Conservation (phyloP, 1,140 invertebrate genomes). For the Arion vulgaris region DNA sequence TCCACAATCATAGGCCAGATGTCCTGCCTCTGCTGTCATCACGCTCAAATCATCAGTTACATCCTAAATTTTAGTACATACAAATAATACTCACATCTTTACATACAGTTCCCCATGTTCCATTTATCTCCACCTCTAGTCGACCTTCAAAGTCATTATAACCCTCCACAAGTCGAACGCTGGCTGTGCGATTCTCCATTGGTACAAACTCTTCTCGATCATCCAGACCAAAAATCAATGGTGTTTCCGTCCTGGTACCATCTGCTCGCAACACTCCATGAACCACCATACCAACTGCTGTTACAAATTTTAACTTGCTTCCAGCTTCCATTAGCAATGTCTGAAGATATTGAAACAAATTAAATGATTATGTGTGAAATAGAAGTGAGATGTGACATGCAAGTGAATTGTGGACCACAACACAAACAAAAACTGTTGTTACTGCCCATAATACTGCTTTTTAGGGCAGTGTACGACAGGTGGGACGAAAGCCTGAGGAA, state of each 20-base stretch:
- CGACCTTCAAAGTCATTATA: constrained; percentile 70
- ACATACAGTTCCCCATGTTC: constrained; percentile 95
- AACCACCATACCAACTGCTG: constrained; percentile 96
- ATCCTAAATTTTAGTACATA: too few species aligned
- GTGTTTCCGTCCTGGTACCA: constrained; percentile 48
- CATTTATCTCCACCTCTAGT: constrained; percentile 81
- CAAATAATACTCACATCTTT: constrained; percentile 75
- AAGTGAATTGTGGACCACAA: too few species aligned
- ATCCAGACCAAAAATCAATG: constrained; percentile 51
- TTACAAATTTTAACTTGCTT: constrained; percentile 85
- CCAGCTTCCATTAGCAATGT: constrained; percentile 76
- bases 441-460: too few species aligned
- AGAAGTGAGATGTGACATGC: too few species aligned
- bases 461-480: too few species aligned
- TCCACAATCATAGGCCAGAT: too few species aligned
- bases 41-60: too few species aligned
- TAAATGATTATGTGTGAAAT: too few species aligned
- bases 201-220: constrained; percentile 71
- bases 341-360: constrained; percentile 12
- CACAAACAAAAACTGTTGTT: too few species aligned
- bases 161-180: constrained; percentile 63
- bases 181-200: constrained; percentile 65
- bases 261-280: constrained; percentile 83
- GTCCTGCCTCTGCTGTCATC: too few species aligned
- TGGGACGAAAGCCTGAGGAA: too few species aligned